phyloP scores from a whole-genome alignment of 2,113 vertebrate species.

The Piaya cayana region DNA sequence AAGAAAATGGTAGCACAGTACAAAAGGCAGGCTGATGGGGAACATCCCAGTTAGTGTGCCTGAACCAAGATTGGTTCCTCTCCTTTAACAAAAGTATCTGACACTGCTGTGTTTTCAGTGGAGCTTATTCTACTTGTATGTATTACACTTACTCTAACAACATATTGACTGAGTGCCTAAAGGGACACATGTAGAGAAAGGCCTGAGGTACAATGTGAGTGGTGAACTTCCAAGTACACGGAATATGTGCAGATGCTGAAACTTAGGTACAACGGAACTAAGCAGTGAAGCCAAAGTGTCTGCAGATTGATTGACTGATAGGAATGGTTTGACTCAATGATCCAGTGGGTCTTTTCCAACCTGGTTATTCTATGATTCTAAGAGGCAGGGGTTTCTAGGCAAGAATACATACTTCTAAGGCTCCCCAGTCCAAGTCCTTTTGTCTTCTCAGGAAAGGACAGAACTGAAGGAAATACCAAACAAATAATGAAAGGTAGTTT shows the following conservation, averaged over 20 bases:
- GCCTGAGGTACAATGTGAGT: background rate
- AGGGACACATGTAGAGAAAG: background rate
- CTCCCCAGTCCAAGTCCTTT: background rate
- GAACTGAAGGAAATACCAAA: background rate
- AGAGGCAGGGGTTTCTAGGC: background rate
- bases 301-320: too few relatives aligned
- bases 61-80: background rate
- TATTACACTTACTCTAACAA: background rate
- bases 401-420: background rate
- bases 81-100: background rate
- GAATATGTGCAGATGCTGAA: fast-evolving
- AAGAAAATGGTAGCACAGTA: background rate
- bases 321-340: too few relatives aligned
- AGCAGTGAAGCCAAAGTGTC: background rate
- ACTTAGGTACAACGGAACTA: background rate
- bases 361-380: too few relatives aligned
- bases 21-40: background rate
- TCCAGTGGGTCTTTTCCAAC: too few relatives aligned
- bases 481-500: background rate
- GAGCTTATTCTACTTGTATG: background rate
- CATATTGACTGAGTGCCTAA: background rate
- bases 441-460: background rate
- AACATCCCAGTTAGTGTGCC: background rate
- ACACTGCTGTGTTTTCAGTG: background rate
- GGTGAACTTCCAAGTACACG: background rate